Percentiles rank a stretch among this genome's conserved stretches.
Conservation (phyloP, 2,888 invertebrate species). For the Microchrysa polita region DNA sequence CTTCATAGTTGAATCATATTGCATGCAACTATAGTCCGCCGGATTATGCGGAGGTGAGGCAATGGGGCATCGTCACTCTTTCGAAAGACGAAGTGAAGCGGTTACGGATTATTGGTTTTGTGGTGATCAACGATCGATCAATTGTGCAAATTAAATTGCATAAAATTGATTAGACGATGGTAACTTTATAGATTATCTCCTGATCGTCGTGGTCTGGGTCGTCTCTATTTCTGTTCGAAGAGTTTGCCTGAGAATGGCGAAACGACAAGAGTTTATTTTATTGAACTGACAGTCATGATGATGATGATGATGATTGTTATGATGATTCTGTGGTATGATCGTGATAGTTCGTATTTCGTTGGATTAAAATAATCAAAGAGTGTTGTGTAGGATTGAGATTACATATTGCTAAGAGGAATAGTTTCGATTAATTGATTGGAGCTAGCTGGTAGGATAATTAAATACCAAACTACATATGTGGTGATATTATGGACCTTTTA, state of each 20-base stretch:
- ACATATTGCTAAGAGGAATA: too few relatives aligned
- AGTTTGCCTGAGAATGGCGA: not conserved
- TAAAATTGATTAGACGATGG: constrained; percentile 42
- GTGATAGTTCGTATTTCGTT: constrained; percentile 15
- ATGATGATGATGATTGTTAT: constrained; percentile 29
- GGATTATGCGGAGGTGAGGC: too few relatives aligned
- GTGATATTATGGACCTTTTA: too few relatives aligned
- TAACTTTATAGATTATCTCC: constrained; percentile 37
- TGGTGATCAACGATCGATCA: constrained; percentile 43
- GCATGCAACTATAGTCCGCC: too few relatives aligned
- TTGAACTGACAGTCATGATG: constrained; percentile 22
- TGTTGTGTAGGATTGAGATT: too few relatives aligned
- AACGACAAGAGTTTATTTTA: constrained; percentile 13
- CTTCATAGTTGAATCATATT: too few relatives aligned
- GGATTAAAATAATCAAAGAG: not conserved
- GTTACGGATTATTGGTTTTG: constrained; percentile 43
- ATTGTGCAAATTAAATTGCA: constrained; percentile 43
- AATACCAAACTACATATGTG: too few relatives aligned
- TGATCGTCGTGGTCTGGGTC: too few relatives aligned
- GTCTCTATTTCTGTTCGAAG: too few relatives aligned
- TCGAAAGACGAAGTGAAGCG: constrained; percentile 26
- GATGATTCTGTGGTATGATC: constrained; percentile 21
- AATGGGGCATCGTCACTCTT: not conserved
- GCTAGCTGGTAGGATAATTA: too few relatives aligned
- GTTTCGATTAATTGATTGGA: too few relatives aligned